Base-by-base conservation (phyloP, 2,888 invertebrate genomes). In the Xylophagus ater region DNA sequence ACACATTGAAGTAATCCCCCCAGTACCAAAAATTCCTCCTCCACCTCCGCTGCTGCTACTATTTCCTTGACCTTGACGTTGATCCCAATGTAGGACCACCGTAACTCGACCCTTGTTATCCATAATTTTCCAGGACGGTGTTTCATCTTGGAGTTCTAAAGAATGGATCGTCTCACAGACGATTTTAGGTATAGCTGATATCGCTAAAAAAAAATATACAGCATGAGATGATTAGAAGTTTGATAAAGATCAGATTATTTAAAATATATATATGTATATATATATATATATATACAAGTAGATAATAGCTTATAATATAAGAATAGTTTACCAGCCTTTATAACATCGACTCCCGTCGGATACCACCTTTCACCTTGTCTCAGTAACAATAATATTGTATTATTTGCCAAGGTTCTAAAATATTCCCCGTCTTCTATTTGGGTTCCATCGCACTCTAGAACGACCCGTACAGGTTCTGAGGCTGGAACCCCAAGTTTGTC, bases 91-190 rank as follows among this genome's bases (percentile, higher is more conserved):
- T 66, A 92, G 73, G 65, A 92, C 90, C 72, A 92, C 89, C 60
- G 92, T 92, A 72, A 92, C 87, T 66, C 89, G 82, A 66, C 90
- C 92, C 74, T 89, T 88, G 78, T 89, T 89, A 80, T 92, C 92
- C 89, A 90, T 90, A 73, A 92, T 90, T 72, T 92, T 92, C 92
- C 92, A 92, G 71, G 89, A 88, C 63, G 92, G 90, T 66, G 89
- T 88, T 71, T 90, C 89, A 84, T 89, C 87, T 73, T 89, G 89
- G 66, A 92, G 73, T 70, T 90, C 88, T 73, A 92, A 73, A 53
- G 89, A 88, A 74, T 88, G 86, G 66, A 92, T 89, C 62, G 92
- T 90, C 74, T 92, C 92, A 78, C 90, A 92, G 69, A 92, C 90
- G 75, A 92, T 92, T 72, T 86, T 84, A 57, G 94, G 94, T 58